A percentile compares a stretch with the other conserved stretches of the same genome.
phyloP scores from a whole-genome alignment of 64 coral and sea anemone genomes.

The Hydrozoanthus tunicans region DNA sequence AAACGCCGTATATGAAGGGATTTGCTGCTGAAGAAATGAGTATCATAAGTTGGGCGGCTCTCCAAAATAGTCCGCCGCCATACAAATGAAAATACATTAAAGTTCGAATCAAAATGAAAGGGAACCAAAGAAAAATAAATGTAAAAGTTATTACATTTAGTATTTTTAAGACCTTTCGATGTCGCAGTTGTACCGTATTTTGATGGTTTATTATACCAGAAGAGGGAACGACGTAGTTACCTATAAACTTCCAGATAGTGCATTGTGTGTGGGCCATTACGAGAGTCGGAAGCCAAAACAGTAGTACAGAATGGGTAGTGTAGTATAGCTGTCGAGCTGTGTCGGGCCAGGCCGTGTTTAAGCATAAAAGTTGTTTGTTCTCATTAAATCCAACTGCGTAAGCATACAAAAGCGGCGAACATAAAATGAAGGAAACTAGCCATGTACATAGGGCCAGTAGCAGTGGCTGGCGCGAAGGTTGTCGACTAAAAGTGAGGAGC shows the following conservation, averaged over 20 bases:
- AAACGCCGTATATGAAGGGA: conserved; percentile 51
- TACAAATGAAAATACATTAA: conserved; percentile 51
- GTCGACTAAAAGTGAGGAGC: neutral
- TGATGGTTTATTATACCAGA: neutral
- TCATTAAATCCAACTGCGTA: neutral
- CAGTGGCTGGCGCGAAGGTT: neutral
- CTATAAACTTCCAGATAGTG: conserved; percentile 22
- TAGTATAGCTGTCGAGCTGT: conserved; percentile 53
- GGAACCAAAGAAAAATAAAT: conserved; percentile 45
- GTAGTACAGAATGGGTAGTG: conserved; percentile 19
- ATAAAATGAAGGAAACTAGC: neutral
- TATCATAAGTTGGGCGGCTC: conserved; percentile 31
- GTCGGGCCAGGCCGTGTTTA: conserved; percentile 31
- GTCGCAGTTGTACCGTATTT: neutral
- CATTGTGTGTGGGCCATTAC: conserved; percentile 45
- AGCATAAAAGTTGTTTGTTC: neutral
- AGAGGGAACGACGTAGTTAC: neutral
- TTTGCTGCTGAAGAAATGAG: conserved; percentile 28
- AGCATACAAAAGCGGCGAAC: conserved; percentile 56
- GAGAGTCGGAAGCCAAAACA: conserved; percentile 26
- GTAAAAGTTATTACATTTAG: conserved; percentile 25
- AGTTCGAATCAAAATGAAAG: conserved; percentile 33
- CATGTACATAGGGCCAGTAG: neutral
- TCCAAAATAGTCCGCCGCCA: conserved; percentile 7
- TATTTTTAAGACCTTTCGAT: conserved; percentile 44